A percentile compares a stretch with the other conserved stretches of the same genome.
Conservation (phyloP, 2,113 vertebrate species). For the Dipodomys ordii region DNA sequence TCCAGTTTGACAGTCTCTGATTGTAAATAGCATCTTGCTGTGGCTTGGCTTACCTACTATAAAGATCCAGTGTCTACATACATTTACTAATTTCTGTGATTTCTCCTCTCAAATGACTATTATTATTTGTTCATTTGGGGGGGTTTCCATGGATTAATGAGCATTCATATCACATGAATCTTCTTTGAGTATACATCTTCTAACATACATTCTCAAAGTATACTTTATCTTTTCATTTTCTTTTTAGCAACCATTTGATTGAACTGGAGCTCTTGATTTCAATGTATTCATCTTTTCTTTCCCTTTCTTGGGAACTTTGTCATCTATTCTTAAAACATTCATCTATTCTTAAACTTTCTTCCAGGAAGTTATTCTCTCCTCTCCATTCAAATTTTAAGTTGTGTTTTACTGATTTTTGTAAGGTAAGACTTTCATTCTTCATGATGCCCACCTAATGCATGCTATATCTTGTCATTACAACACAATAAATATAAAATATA, state of each 20-base stretch:
- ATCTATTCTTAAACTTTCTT: not conserved
- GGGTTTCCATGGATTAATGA: not conserved
- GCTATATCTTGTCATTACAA: rapidly evolving
- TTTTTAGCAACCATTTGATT: not conserved
- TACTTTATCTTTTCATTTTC: not conserved
- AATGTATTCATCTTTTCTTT: not conserved
- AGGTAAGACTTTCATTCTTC: not conserved
- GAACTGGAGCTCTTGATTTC: not conserved
- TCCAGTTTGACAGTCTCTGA: not conserved
- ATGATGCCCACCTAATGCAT: not conserved
- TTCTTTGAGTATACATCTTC: not conserved
- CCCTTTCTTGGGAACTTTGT: not conserved
- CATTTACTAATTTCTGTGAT: not conserved
- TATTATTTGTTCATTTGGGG: not conserved
- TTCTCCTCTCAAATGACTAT: not conserved
- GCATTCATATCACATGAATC: not conserved
- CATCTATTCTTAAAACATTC: not conserved
- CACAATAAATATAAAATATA: not conserved
- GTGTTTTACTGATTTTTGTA: not conserved
- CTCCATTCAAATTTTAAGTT: not conserved
- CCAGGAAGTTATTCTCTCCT: not conserved
- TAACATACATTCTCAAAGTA: not conserved
- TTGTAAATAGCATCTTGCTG: not conserved
- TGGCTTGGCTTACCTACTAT: not conserved
- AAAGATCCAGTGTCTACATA: not conserved